Evolutionary conservation across 2,888 invertebrate genomes (phyloP).

Genomic region (Volucella bombylans): DNA sequence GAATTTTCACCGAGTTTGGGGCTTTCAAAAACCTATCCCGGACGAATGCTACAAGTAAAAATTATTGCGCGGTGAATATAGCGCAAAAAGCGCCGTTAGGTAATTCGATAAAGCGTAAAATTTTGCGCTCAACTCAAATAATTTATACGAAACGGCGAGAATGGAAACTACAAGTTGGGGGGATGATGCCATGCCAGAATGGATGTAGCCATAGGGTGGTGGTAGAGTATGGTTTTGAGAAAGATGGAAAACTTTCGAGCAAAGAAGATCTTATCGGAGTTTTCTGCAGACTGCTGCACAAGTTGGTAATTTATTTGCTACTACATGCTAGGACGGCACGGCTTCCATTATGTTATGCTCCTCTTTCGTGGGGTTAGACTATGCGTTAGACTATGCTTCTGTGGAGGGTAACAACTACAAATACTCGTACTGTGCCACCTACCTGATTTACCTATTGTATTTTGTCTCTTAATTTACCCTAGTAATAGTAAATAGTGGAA

Average conservation of each 20-base stretch:
- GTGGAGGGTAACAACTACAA: too few species aligned
- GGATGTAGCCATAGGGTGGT: background rate
- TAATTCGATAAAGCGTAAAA: conserved; percentile 82
- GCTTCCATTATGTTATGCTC: too few species aligned
- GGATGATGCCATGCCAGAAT: background rate
- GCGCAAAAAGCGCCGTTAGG: conserved; percentile 78
- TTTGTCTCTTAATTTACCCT: conserved; percentile 45
- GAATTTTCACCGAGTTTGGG: too few species aligned
- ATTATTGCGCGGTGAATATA: conserved; percentile 68
- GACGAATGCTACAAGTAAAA: conserved; percentile 68
- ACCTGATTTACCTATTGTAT: conserved; percentile 54
- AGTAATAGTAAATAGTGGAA: conserved; percentile 12
- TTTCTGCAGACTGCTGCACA: conserved; percentile 68
- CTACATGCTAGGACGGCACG: too few species aligned
- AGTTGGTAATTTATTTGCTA: conserved; percentile 70
- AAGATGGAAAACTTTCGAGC: conserved; percentile 68
- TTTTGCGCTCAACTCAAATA: conserved; percentile 79
- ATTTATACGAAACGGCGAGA: conserved; percentile 61
- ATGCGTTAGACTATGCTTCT: too few species aligned
- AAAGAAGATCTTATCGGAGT: conserved; percentile 70
- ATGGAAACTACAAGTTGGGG: background rate
- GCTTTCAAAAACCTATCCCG: conserved; percentile 1
- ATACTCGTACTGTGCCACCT: conserved; percentile 47
- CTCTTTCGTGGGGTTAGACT: too few species aligned
- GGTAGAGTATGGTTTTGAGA: background rate